Evolutionary conservation across 2,797 vertebrate genomes (phyloP).

Genomic region (Thamnophis elegans): DNA sequence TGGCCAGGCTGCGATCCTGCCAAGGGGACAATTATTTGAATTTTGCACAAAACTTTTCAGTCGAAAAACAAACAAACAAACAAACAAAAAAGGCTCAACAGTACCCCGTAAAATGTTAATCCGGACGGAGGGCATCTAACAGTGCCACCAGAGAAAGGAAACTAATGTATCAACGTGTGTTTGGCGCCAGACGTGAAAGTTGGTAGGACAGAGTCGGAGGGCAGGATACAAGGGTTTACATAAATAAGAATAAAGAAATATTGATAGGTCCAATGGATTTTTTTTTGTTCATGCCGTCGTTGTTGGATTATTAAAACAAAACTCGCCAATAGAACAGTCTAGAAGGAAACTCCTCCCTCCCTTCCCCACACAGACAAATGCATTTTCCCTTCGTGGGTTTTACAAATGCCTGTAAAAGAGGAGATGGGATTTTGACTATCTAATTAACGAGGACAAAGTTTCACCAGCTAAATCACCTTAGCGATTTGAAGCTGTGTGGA

Average conservation of each 20-base stretch:
- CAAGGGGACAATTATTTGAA: neutral
- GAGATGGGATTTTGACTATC: neutral
- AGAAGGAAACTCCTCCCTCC: rapidly evolving
- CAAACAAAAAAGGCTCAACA: neutral
- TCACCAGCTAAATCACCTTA: neutral
- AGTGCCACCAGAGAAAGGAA: neutral
- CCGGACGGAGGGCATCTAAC: neutral
- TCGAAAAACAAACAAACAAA: too few relatives aligned
- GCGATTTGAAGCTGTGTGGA: neutral
- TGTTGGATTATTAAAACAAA: neutral
- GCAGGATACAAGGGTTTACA: neutral
- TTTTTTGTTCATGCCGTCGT: neutral
- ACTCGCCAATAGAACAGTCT: neutral
- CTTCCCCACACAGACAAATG: neutral
- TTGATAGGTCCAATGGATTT: neutral
- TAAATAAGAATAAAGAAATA: neutral
- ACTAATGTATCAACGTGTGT: neutral
- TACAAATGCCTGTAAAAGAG: neutral
- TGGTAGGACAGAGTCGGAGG: neutral
- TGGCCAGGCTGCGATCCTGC: neutral
- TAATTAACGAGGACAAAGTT: neutral
- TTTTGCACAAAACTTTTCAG: neutral
- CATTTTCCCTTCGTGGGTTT: neutral
- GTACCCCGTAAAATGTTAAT: neutral
- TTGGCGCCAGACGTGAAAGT: neutral